Conservation (phyloP, 2,888 invertebrate species). For the Lochmaea capreae region DNA sequence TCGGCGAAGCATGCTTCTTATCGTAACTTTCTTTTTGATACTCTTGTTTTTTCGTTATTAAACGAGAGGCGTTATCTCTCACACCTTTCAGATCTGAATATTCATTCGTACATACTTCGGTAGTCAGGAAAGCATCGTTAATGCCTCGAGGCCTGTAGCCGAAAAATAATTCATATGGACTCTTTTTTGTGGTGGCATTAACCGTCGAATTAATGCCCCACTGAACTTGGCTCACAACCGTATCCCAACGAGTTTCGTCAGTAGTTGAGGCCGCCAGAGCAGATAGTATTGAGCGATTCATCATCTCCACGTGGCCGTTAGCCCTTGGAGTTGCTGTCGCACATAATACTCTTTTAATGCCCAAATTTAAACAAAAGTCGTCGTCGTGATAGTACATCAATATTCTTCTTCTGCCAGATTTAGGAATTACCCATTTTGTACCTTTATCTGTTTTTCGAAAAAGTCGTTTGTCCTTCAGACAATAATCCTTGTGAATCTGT, state of each 20-base stretch:
- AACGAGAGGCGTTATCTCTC: constrained; percentile 32
- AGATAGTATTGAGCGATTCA: constrained; percentile 46
- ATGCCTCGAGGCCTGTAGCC: constrained; percentile 49
- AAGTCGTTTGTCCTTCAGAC: constrained; percentile 40
- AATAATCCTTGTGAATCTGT: constrained; percentile 41
- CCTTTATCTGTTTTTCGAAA: constrained; percentile 38
- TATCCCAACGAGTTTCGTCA: constrained; percentile 49
- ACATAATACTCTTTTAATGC: constrained; percentile 47
- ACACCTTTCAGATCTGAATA: constrained; percentile 22
- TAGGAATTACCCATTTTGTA: constrained; percentile 41
- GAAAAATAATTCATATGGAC: constrained; percentile 49
- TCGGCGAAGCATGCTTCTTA: constrained; percentile 37
- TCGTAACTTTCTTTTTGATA: constrained; percentile 35
- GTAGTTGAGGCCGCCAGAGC: constrained; percentile 39
- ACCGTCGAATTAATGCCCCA: constrained; percentile 48
- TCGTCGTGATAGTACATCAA: constrained; percentile 53
- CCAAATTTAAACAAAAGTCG: constrained; percentile 38
- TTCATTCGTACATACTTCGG: constrained; percentile 36
- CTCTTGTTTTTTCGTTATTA: constrained; percentile 25
- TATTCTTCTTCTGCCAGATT: constrained; percentile 37
- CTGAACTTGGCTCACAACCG: constrained; percentile 35
- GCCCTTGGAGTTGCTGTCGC: constrained; percentile 52
- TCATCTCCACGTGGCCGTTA: constrained; percentile 52
- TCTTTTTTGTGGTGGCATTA: constrained; percentile 47
- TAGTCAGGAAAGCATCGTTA: constrained; percentile 44